A percentile compares a stretch with the other conserved stretches of the same genome.
phyloP scores from a whole-genome alignment of 2,888 invertebrate genomes.

The Fissipunctia ypsillon region DNA sequence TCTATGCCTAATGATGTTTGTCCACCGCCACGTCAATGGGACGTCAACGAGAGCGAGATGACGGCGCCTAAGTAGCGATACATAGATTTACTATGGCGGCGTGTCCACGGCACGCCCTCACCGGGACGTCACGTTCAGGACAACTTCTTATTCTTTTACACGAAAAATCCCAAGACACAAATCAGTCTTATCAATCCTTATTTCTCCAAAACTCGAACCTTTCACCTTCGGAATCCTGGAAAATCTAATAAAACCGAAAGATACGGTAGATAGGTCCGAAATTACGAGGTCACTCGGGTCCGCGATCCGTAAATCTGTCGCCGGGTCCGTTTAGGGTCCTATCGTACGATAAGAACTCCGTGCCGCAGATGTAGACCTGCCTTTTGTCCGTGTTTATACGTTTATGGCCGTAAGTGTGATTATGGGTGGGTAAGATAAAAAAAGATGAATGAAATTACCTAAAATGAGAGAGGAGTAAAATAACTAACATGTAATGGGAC shows the following conservation, averaged over 20 bases:
- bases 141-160: neutral
- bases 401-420: slow-evolving; percentile 39
- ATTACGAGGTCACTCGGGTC: slow-evolving; percentile 70
- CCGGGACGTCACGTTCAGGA: too few relatives aligned
- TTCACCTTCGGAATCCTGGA: slow-evolving; percentile 65
- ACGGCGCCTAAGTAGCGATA: too few relatives aligned
- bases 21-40: too few relatives aligned
- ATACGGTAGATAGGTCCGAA: slow-evolving; percentile 68
- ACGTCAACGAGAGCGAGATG: too few relatives aligned
- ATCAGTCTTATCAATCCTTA: slow-evolving; percentile 65
- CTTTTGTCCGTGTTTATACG: slow-evolving; percentile 61
- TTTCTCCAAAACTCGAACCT: slow-evolving; percentile 64
- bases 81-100: too few relatives aligned
- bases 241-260: slow-evolving; percentile 68
- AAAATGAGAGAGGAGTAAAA: neutral
- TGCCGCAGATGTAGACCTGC: slow-evolving; percentile 51
- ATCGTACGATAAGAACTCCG: slow-evolving; percentile 64
- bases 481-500: neutral
- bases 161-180: slow-evolving; percentile 55
- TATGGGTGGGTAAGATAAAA: slow-evolving; percentile 38
- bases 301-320: slow-evolving; percentile 71
- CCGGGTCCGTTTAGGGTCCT: slow-evolving; percentile 59
- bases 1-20: too few relatives aligned
- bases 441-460: slow-evolving; percentile 22
- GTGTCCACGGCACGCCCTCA: too few relatives aligned